These are phyloP conservation scores for Eupithecia centaureata DNA, from an alignment of 2,888 invertebrate genomes.

Conservation along the genomic window DNA sequence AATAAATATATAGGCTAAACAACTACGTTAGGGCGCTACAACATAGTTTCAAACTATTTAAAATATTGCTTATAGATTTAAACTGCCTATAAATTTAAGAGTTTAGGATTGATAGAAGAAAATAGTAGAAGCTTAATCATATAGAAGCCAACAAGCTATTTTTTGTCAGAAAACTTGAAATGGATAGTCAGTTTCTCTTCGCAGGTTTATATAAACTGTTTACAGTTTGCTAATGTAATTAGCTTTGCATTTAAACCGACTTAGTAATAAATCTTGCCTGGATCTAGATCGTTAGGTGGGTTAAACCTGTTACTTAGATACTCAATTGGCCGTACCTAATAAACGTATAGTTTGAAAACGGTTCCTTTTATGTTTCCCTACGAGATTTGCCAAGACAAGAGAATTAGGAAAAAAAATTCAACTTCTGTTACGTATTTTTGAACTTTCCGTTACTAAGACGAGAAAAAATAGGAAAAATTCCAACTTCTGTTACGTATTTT, in stretches of 20 bases:
- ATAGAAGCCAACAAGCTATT: too few relatives aligned
- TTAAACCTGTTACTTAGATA: slow-evolving; percentile 9
- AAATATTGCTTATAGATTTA: too few relatives aligned
- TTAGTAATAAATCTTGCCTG: slow-evolving; percentile 26
- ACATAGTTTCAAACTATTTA: too few relatives aligned
- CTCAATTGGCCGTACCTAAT: neutral
- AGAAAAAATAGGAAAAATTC: neutral
- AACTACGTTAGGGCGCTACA: too few relatives aligned
- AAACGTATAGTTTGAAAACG: neutral
- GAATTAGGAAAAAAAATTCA: neutral
- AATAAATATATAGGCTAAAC: too few relatives aligned
- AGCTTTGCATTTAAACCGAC: slow-evolving; percentile 18
- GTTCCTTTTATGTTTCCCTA: neutral
- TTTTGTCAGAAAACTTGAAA: too few relatives aligned
- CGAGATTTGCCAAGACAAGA: neutral
- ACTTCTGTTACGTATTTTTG: neutral
- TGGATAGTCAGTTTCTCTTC: too few relatives aligned
- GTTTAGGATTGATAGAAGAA: too few relatives aligned
- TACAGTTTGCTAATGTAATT: slow-evolving; percentile 24
- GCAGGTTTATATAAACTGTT: slow-evolving; percentile 12
- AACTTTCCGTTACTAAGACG: too few relatives aligned
- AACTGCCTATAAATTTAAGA: too few relatives aligned
- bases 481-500: neutral
- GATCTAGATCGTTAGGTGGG: slow-evolving; percentile 25
- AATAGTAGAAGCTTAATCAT: too few relatives aligned